phyloP scores from a whole-genome alignment of 2,113 vertebrate genomes.

The Nyctereutes procyonoides region DNA sequence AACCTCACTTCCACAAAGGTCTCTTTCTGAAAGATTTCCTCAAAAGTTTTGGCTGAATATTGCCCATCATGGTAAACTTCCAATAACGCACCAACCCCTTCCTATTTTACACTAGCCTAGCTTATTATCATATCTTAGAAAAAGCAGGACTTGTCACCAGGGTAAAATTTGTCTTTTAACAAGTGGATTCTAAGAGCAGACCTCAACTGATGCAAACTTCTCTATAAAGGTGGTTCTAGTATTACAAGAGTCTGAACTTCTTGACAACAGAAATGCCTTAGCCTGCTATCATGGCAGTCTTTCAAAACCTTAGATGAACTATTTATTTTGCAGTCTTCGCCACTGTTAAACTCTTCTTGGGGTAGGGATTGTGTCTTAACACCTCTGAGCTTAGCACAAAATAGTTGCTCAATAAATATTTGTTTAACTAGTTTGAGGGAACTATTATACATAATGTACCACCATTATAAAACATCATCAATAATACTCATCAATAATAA shows the following conservation, averaged over 20 bases:
- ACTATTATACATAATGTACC: neutral
- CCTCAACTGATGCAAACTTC: neutral
- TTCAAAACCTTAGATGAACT: neutral
- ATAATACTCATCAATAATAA: neutral
- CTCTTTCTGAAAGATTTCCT: neutral
- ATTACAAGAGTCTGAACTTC: neutral
- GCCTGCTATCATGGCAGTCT: neutral
- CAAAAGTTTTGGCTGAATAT: neutral
- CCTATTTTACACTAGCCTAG: neutral
- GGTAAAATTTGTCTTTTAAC: neutral
- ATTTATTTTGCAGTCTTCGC: neutral
- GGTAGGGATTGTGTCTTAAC: neutral
- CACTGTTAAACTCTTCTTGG: neutral
- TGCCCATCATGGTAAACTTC: neutral
- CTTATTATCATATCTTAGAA: neutral
- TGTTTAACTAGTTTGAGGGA: neutral
- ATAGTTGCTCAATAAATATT: neutral
- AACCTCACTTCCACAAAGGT: neutral
- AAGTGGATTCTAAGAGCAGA: neutral
- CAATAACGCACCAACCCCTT: neutral
- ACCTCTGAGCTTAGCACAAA: neutral
- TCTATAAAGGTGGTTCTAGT: neutral
- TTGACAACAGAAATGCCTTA: neutral
- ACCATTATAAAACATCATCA: slow-evolving; percentile 2
- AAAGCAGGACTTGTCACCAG: neutral